Conservation (phyloP, 2,888 invertebrate species). For the Cyclophora punctaria region DNA sequence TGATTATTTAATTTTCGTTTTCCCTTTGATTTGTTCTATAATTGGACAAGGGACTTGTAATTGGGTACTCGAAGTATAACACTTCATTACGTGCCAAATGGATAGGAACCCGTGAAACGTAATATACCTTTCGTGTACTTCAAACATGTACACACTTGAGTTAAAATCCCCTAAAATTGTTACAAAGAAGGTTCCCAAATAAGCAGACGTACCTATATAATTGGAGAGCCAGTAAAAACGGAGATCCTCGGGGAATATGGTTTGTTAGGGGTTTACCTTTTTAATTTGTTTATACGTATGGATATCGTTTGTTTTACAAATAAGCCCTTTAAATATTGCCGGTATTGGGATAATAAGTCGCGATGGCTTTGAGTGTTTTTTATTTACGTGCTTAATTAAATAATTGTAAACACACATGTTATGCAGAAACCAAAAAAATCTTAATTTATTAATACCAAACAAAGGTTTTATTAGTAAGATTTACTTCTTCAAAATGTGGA, state of each 20-base stretch:
- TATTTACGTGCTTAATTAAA: too few relatives aligned
- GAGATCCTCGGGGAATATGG: not conserved
- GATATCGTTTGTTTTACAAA: too few relatives aligned
- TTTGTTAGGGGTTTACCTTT: not conserved
- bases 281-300: not conserved
- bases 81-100: slow-evolving; percentile 6
- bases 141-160: slow-evolving; percentile 9
- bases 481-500: too few relatives aligned
- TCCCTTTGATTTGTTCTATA: not conserved
- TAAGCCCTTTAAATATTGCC: too few relatives aligned
- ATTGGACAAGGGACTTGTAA: not conserved
- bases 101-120: slow-evolving; percentile 4
- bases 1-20: too few relatives aligned
- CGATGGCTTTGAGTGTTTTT: too few relatives aligned
- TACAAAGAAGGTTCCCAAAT: slow-evolving; percentile 9
- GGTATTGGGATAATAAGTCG: too few relatives aligned
- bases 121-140: slow-evolving; percentile 8
- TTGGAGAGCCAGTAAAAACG: not conserved
- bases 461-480: too few relatives aligned
- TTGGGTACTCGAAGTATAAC: slow-evolving; percentile 4
- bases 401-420: too few relatives aligned
- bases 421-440: too few relatives aligned
- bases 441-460: too few relatives aligned
- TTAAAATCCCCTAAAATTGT: slow-evolving; percentile 10
- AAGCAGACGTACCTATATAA: slow-evolving; percentile 1